Percentiles rank a stretch among this genome's conserved stretches.
Evolutionary conservation across 2,888 invertebrate species (phyloP).

Genomic region (Acleris cristana): DNA sequence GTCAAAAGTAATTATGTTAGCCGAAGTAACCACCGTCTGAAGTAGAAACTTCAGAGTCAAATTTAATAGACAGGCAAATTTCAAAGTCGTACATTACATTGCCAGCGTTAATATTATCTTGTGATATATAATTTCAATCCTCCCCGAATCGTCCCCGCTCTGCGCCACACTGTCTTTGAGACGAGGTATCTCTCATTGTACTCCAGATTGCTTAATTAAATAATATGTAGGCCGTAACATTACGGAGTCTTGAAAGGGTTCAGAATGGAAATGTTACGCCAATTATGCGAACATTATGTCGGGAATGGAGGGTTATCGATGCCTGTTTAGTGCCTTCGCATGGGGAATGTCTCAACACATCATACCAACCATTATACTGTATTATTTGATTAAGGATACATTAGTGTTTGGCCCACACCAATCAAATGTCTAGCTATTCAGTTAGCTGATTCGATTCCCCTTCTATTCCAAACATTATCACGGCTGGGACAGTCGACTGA

Average conservation of each 20-base stretch:
- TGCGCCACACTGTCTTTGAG: constrained; percentile 55
- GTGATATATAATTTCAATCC: constrained; percentile 22
- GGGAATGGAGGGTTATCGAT: constrained; percentile 80
- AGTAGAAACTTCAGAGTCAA: no score
- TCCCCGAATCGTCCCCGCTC: constrained; percentile 47
- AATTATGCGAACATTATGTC: constrained; percentile 82
- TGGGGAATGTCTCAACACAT: constrained; percentile 35
- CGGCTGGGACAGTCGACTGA: constrained; percentile 74
- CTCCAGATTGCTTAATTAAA: constrained; percentile 82
- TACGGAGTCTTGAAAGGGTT: constrained; percentile 81
- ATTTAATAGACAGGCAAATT: constrained; percentile 1
- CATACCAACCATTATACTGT: constrained; percentile 9
- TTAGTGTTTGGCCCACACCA: not conserved
- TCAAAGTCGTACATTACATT: constrained; percentile 7
- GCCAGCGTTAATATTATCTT: not conserved
- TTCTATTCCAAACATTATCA: constrained; percentile 71
- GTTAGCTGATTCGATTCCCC: constrained; percentile 41
- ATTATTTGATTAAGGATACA: constrained; percentile 14
- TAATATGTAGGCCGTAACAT: constrained; percentile 81
- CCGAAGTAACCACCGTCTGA: no score
- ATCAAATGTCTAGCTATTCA: not conserved
- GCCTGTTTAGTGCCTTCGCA: constrained; percentile 48
- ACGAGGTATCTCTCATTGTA: constrained; percentile 78
- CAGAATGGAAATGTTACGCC: constrained; percentile 81
- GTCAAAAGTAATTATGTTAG: no score